Base-by-base conservation (phyloP, 2,888 invertebrate species). In the Rhodophaea formosa region DNA sequence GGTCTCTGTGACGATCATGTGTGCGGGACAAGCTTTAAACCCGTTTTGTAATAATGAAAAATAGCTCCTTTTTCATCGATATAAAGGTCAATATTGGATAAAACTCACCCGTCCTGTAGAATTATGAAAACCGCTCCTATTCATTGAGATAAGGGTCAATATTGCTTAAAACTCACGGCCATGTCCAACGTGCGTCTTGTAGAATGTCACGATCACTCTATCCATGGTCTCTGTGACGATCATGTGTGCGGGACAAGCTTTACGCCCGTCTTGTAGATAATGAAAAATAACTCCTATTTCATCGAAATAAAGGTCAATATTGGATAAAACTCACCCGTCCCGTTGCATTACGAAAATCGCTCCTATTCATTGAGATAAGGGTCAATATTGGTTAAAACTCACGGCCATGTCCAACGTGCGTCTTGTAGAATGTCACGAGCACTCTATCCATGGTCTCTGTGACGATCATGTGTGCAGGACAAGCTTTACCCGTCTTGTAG, bases 1-100 rank as follows among this genome's bases (percentile, higher is more conserved):
- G 0, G 88, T 88, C 70, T 90, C 88, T 0, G 90, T 90, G 44
- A 90, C 88, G 7, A 90, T 85, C 89, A 90, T 87, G 60, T 90
- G 90, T 0, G 90, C 90, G 2, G 90, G 90, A 14, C 90, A 90
- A n/a, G 90, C 90, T 53, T 89, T 89, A n/a, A n/a, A 30, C 90
- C 90, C 0, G 91, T 91, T 65, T 90, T 90, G 75, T 90, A 90
- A n/a, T n/a, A n/a, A n/a, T n/a, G n/a, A n/a, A n/a, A n/a, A n/a
- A n/a, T n/a, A n/a, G n/a, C n/a, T n/a, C n/a, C n/a, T n/a, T n/a
- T n/a, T n/a, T n/a, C n/a, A n/a, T n/a, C n/a, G n/a, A n/a, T n/a
- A n/a, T n/a, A n/a, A n/a, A n/a, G n/a, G n/a, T n/a, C n/a, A n/a
- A n/a, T n/a, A n/a, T n/a, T n/a, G n/a, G n/a, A n/a, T n/a, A n/a